Evolutionary conservation across 2,797 vertebrate species (phyloP).

Genomic region (Argentina silus): DNA sequence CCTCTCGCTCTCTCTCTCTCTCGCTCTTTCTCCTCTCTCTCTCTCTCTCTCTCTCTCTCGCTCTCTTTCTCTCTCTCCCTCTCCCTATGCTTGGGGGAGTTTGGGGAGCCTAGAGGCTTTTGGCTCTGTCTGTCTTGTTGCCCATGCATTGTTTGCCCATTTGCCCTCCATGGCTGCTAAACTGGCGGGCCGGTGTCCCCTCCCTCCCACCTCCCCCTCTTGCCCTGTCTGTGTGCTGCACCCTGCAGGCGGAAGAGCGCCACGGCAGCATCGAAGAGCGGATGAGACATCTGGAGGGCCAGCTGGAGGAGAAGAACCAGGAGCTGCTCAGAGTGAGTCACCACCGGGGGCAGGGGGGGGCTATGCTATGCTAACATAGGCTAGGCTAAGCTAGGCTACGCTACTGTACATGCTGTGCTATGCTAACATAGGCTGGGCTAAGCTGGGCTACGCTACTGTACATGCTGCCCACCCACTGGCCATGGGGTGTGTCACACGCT

Average conservation of each 20-base stretch:
- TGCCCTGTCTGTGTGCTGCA: constrained; percentile 51
- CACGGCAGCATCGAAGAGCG: constrained; percentile 98
- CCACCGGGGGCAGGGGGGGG: constrained; percentile 27
- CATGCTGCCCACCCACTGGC: constrained; percentile 38
- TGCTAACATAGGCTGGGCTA: background rate
- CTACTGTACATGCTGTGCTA: constrained; percentile 35
- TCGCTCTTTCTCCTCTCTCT: constrained; percentile 41
- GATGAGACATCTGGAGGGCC: constrained; percentile 96
- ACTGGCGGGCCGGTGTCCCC: constrained; percentile 58
- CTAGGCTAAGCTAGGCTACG: constrained; percentile 5
- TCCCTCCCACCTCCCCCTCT: constrained; percentile 29
- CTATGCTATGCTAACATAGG: constrained; percentile 30
- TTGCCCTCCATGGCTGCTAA: constrained; percentile 46
- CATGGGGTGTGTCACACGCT: constrained; percentile 44
- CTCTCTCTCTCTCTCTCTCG: constrained; percentile 39
- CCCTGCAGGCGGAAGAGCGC: constrained; percentile 92
- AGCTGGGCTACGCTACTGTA: background rate
- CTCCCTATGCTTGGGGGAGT: constrained; percentile 81
- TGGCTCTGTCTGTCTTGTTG: constrained; percentile 86
- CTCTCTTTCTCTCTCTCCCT: background rate
- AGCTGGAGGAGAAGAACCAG: constrained; percentile 99
- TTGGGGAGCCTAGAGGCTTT: constrained; percentile 88
- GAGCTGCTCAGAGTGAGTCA: constrained; percentile 94
- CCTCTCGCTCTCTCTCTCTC: background rate
- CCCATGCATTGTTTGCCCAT: constrained; percentile 69